A percentile compares a stretch with the other conserved stretches of the same genome.
Conservation (phyloP, 2,797 vertebrate species). For the Argyrosomus regius region DNA sequence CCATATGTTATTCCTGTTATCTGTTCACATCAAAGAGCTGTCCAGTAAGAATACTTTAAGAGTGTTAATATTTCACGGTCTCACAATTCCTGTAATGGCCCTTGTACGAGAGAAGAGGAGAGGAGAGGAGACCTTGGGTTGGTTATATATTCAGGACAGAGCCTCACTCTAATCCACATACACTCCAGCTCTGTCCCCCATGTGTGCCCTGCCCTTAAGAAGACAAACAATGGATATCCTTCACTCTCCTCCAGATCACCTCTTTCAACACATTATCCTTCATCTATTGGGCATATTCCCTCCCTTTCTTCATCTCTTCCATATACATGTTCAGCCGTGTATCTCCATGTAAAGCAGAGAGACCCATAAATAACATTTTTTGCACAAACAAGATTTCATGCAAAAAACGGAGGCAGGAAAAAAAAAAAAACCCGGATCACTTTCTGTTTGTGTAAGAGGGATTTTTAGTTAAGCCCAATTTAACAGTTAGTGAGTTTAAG, state of each 20-base stretch:
- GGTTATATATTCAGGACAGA: slow-evolving; percentile 84
- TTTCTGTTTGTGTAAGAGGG: slow-evolving; percentile 81
- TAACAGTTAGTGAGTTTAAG: slow-evolving; percentile 85
- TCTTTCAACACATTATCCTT: slow-evolving; percentile 85
- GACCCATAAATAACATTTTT: slow-evolving; percentile 9
- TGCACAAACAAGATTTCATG: slow-evolving; percentile 51
- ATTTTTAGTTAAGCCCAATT: slow-evolving; percentile 85
- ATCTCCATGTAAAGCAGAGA: slow-evolving; percentile 44
- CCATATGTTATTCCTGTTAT: slow-evolving; percentile 45
- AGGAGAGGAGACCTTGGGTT: slow-evolving; percentile 68
- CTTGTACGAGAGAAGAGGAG: slow-evolving; percentile 26
- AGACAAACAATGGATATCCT: slow-evolving; percentile 88
- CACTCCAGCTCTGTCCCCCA: slow-evolving; percentile 83
- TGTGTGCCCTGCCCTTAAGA: slow-evolving; percentile 87
- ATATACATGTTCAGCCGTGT: slow-evolving; percentile 26
- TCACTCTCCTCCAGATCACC: slow-evolving; percentile 86
- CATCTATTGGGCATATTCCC: slow-evolving; percentile 64
- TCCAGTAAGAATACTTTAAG: slow-evolving; percentile 54
- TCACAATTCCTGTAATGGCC: slow-evolving; percentile 36
- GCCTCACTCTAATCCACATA: slow-evolving; percentile 84
- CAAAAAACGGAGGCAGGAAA: slow-evolving; percentile 3
- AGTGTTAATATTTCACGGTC: slow-evolving; percentile 61
- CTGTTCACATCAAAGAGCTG: slow-evolving; percentile 53
- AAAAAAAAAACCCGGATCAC: slow-evolving; percentile 53
- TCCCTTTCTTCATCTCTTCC: slow-evolving; percentile 48